These are phyloP conservation scores for Tautogolabrus adspersus DNA, from an alignment of 2,113 vertebrate genomes.

Conservation along the genomic window DNA sequence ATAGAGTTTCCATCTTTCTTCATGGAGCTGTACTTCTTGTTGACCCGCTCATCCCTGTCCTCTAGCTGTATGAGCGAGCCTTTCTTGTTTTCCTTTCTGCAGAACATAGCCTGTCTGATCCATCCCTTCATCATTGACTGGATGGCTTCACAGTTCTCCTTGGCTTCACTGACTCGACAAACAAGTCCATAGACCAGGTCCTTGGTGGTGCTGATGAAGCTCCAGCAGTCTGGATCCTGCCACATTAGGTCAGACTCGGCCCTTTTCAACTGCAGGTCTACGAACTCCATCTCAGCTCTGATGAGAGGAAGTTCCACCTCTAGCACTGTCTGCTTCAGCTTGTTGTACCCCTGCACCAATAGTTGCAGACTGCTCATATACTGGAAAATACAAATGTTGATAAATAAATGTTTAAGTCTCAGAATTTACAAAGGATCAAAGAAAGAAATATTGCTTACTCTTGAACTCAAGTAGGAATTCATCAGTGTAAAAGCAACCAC, in stretches of 20 bases:
- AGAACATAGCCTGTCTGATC: conserved; percentile 81
- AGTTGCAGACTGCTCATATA: conserved; percentile 84
- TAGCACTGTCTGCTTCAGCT: conserved; percentile 82
- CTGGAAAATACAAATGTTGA: conserved; percentile 59
- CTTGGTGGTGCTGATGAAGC: conserved; percentile 78
- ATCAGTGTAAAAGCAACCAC: not conserved
- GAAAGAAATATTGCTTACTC: not conserved
- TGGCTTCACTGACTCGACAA: conserved; percentile 77
- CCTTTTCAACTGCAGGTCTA: conserved; percentile 79
- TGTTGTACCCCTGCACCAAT: conserved; percentile 84
- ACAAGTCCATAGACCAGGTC: conserved; percentile 72
- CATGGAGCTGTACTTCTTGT: conserved; percentile 80
- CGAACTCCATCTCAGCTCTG: conserved; percentile 73
- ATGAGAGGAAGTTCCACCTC: conserved; percentile 85
- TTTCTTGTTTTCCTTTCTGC: conserved; percentile 84
- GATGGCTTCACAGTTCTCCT: conserved; percentile 79
- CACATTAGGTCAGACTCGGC: conserved; percentile 78
- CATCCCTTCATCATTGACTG: conserved; percentile 82
- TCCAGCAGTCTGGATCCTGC: conserved; percentile 81
- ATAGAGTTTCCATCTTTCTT: conserved; percentile 82
- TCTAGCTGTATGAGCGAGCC: conserved; percentile 80
- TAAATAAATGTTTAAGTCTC: not conserved
- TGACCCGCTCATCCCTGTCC: conserved; percentile 79
- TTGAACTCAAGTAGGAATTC: not conserved
- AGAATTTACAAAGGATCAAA: not conserved